Evolutionary conservation across 1,140 invertebrate species (phyloP), one percentile per base, ranked within the genome.

Genomic region (Drosophila equinoxialis): DNA sequence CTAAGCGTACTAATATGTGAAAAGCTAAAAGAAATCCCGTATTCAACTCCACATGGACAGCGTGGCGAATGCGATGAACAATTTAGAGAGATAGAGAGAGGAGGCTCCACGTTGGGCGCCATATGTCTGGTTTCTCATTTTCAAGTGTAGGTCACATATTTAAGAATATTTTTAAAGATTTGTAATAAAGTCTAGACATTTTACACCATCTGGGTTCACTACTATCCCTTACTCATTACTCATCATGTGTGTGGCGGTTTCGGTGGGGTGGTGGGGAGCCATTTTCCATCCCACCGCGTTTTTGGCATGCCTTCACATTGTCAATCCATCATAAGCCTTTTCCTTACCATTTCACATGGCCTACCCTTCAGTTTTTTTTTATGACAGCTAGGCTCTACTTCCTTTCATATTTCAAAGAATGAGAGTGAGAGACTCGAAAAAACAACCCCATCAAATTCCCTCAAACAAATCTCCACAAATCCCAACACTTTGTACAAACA

Each of bases 401-500:
- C 42, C 58, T 45, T 51, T 51, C 45, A 51, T 59, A 42, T 39
- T 14, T 33, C 30, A 30, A 6, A 30, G 30, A 30, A 30, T 6
- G 30, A 30, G 30, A 30, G 30, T 30, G 30, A 35, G 33, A 41
- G 62, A 55, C 45, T 51, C 13, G 8, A 51, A 51, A 51, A 51
- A 59, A 65, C 71, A 68, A 68, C 73, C 58, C 74, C 63, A 45
- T 65, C 65, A 62, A 77, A 77, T 66, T 71, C 62, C 60, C 67
- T 57, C 48, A 63, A 30, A 42, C 64, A 85, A 86, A 87, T 86
- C 83, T 83, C 62, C 79, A 65, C 51, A 83, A 87, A 87, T 77
- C 68, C 76, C 77, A 83, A 79, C 82, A 87, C 83, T 85, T 86
- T 86, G 79, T 82, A 67, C 77, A 77, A 74, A 79, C 76, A 79